Evolutionary conservation across 2,113 vertebrate genomes (phyloP).

Genomic region (Phalacrocorax carbo): DNA sequence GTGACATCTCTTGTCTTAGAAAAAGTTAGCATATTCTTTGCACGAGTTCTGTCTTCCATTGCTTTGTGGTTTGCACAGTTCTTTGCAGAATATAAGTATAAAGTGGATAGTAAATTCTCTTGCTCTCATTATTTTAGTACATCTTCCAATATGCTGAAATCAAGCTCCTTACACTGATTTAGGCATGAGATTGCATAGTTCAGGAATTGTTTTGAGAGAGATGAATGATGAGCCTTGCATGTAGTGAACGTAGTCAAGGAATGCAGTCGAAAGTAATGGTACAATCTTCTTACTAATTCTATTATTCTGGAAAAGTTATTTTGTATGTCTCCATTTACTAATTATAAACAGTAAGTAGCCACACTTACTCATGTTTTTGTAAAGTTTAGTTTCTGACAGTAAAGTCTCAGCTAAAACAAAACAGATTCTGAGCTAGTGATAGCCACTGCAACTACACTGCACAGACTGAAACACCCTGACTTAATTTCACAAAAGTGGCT

Average conservation of each 20-base stretch:
- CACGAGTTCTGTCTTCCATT: background rate
- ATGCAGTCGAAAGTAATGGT: background rate
- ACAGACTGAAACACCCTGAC: background rate
- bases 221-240: background rate
- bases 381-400: background rate
- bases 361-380: background rate
- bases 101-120: background rate
- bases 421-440: background rate
- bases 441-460: background rate
- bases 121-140: background rate
- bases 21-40: background rate
- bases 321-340: background rate
- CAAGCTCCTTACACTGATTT: background rate
- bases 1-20: background rate
- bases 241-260: background rate
- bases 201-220: background rate
- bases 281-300: background rate
- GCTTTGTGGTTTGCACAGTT: background rate
- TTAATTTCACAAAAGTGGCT: background rate
- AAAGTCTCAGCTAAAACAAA: background rate
- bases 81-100: background rate
- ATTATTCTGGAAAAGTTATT: background rate
- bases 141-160: background rate
- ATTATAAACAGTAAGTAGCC: background rate
- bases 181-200: background rate